Percentiles rank a stretch among this genome's conserved stretches.
phyloP scores from a whole-genome alignment of 2,113 vertebrate genomes.

The Sprattus sprattus region DNA sequence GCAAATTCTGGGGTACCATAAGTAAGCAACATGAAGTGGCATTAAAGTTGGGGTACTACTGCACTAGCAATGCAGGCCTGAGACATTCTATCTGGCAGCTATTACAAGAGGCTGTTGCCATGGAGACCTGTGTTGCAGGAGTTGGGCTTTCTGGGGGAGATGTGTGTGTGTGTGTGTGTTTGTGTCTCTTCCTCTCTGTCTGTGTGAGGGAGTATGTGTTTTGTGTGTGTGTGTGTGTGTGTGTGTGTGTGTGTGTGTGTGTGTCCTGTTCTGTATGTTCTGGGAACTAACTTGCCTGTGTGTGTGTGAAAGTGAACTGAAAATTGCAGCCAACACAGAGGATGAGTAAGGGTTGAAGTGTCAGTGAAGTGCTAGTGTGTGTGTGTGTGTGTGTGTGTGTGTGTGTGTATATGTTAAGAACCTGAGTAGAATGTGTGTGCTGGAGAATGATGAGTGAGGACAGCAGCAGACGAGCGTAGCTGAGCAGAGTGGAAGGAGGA shows the following conservation, averaged over 20 bases:
- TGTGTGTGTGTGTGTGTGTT: not conserved
- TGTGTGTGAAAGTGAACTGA: no score
- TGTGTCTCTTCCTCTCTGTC: no score
- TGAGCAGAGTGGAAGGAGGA: slow-evolving; percentile 67
- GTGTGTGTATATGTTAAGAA: slow-evolving; percentile 56
- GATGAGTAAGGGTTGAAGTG: not conserved
- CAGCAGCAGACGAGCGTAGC: slow-evolving; percentile 81
- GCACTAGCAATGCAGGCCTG: not conserved
- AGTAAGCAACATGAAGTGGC: no score
- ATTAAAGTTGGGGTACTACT: slow-evolving; percentile 9
- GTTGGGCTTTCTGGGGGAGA: not conserved
- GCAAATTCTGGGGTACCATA: no score
- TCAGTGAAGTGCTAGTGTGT: not conserved
- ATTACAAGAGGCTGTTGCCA: slow-evolving; percentile 10
- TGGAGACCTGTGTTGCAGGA: not conserved
- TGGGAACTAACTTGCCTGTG: not conserved
- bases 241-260: slow-evolving; percentile 1
- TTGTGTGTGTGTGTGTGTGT: not conserved
- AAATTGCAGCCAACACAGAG: not conserved
- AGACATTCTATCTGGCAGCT: not conserved
- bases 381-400: slow-evolving; percentile 26
- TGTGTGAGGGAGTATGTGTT: no score
- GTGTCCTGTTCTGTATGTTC: not conserved
- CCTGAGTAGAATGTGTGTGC: slow-evolving; percentile 77
- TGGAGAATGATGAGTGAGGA: slow-evolving; percentile 81